Evolutionary conservation across 2,113 vertebrate genomes (phyloP).

Genomic region (Ondatra zibethicus): DNA sequence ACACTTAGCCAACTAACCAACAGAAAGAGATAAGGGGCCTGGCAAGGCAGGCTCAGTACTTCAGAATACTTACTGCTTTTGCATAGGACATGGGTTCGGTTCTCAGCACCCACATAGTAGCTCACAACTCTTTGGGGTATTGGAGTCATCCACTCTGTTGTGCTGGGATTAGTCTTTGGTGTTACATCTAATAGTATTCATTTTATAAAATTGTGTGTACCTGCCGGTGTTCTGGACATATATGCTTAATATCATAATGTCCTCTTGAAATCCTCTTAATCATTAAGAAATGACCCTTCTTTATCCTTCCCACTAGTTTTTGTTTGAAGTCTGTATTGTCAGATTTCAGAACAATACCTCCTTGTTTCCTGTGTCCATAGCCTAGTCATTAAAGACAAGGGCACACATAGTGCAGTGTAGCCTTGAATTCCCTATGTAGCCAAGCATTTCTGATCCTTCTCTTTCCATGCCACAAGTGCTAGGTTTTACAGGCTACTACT

Average conservation of each 20-base stretch:
- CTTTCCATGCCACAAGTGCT: neutral
- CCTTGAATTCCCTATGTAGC: neutral
- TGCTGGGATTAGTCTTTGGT: neutral
- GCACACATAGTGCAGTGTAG: neutral
- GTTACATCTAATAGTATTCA: neutral
- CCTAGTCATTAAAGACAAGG: neutral
- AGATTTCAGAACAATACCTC: neutral
- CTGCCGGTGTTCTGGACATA: neutral
- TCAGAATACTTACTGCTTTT: neutral
- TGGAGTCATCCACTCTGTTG: neutral
- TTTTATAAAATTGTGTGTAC: neutral
- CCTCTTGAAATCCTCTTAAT: neutral
- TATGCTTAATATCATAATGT: too few species aligned
- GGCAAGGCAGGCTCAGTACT: neutral
- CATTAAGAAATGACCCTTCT: neutral
- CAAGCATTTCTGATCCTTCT: neutral
- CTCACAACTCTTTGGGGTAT: neutral
- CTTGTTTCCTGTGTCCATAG: neutral
- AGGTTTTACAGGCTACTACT: neutral
- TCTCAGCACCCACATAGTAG: neutral
- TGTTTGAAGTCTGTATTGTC: neutral
- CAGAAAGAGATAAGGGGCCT: neutral
- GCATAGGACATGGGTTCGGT: neutral
- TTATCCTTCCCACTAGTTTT: neutral
- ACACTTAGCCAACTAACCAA: neutral